These are phyloP conservation scores for Pollenia labialis DNA, from an alignment of 2,888 invertebrate species.

Conservation along the genomic window DNA sequence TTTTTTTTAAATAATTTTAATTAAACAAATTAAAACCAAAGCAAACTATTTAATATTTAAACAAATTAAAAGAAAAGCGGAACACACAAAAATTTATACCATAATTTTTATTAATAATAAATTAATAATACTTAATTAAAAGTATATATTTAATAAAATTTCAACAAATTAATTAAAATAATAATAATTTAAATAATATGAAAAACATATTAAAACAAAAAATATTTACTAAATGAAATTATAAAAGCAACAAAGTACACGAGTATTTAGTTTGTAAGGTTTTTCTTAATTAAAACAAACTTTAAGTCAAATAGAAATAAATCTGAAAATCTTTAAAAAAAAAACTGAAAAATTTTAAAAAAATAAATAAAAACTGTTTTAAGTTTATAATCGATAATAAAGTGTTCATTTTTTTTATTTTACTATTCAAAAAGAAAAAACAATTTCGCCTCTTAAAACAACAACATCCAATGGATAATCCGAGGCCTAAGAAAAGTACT, in stretches of 20 bases:
- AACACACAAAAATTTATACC: conserved; percentile 31
- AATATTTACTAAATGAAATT: conserved; percentile 27
- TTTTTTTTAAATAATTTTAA: conserved; percentile 31
- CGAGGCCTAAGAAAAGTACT: too few relatives aligned
- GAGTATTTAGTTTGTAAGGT: conserved; percentile 68
- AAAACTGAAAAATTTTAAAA: conserved; percentile 18
- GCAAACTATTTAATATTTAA: conserved; percentile 41
- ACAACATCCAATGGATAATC: too few relatives aligned
- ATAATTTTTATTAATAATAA: conserved; percentile 59
- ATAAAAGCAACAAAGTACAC: conserved; percentile 60
- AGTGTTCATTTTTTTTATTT: conserved; percentile 62
- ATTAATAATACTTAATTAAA: conserved; percentile 56
- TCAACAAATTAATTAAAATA: conserved; percentile 21
- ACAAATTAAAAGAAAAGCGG: conserved; percentile 33
- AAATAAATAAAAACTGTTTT: conserved; percentile 69
- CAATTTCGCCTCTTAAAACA: conserved; percentile 17
- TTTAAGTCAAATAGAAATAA: conserved; percentile 38
- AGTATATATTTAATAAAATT: conserved; percentile 31
- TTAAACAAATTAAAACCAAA: conserved; percentile 21
- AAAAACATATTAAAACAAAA: conserved; percentile 20
- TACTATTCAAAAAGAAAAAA: conserved; percentile 12
- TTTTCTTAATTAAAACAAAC: conserved; percentile 59
- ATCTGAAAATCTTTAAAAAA: conserved; percentile 54
- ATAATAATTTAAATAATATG: conserved; percentile 15
- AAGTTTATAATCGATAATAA: conserved; percentile 71